Evolutionary conservation across 2,113 vertebrate genomes (phyloP).

Genomic region (Oriolus oriolus): DNA sequence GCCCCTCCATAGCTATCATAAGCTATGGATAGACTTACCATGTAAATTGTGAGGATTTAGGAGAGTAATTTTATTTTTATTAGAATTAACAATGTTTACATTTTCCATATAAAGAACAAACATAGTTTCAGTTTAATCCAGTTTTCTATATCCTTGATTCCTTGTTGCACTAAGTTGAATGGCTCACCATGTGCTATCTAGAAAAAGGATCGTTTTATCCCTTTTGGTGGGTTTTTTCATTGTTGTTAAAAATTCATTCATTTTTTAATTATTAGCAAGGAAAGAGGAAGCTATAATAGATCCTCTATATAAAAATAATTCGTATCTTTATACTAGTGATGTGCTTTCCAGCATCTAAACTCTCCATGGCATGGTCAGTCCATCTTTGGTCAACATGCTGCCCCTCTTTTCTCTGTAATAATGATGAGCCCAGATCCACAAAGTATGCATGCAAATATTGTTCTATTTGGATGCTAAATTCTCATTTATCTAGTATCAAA

Average conservation of each 20-base stretch:
- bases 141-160: not conserved
- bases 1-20: not conserved
- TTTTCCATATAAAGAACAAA: not conserved
- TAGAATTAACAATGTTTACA: not conserved
- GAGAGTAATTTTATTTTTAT: not conserved
- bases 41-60: not conserved
- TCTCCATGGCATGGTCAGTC: not conserved
- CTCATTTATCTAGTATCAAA: not conserved
- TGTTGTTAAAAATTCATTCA: not conserved
- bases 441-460: not conserved
- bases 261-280: not conserved
- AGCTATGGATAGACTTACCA: not conserved
- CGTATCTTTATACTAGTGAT: not conserved
- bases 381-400: not conserved
- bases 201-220: not conserved
- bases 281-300: not conserved
- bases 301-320: not conserved
- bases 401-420: not conserved
- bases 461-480: not conserved
- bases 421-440: fast-evolving
- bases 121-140: not conserved
- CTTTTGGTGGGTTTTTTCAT: not conserved
- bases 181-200: not conserved
- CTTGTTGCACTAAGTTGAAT: not conserved
- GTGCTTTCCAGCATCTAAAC: not conserved